Percentiles rank a stretch among this genome's conserved stretches.
These are phyloP conservation scores for Acanthaster planci DNA, from an alignment of 35 echinoderm and acorn worm species.

Conservation along the genomic window DNA sequence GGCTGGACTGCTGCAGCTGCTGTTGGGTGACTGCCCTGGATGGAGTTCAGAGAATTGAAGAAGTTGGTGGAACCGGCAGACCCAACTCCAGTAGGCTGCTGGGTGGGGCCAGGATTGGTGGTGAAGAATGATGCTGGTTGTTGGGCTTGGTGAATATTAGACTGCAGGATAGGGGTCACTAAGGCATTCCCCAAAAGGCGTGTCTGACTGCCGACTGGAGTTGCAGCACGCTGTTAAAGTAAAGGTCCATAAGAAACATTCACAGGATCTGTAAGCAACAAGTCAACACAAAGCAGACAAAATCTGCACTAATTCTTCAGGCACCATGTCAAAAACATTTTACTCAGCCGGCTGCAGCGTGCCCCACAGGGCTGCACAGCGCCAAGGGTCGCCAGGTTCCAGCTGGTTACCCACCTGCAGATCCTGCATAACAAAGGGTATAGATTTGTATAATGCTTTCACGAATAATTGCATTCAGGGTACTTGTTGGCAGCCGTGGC, in stretches of 20 bases:
- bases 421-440: too few relatives aligned
- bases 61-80: conserved; percentile 58
- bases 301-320: neutral
- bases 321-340: neutral
- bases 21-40: conserved; percentile 27
- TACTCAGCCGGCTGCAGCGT: neutral
- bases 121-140: conserved; percentile 82
- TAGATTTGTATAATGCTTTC: too few relatives aligned
- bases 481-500: too few relatives aligned
- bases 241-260: neutral
- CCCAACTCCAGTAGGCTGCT: conserved; percentile 31
- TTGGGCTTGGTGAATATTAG: conserved; percentile 43
- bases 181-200: conserved; percentile 44
- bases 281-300: neutral
- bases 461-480: too few relatives aligned
- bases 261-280: neutral
- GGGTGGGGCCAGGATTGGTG: conserved; percentile 39
- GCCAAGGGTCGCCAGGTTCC: too few relatives aligned
- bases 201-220: conserved; percentile 64
- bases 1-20: conserved; percentile 24
- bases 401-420: too few relatives aligned
- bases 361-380: too few relatives aligned
- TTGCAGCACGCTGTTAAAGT: conserved; percentile 58
- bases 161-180: conserved; percentile 34
- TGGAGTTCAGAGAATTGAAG: conserved; percentile 58